These are phyloP conservation scores for Napeogenes inachia DNA, from an alignment of 2,888 invertebrate genomes.

Conservation along the genomic window DNA sequence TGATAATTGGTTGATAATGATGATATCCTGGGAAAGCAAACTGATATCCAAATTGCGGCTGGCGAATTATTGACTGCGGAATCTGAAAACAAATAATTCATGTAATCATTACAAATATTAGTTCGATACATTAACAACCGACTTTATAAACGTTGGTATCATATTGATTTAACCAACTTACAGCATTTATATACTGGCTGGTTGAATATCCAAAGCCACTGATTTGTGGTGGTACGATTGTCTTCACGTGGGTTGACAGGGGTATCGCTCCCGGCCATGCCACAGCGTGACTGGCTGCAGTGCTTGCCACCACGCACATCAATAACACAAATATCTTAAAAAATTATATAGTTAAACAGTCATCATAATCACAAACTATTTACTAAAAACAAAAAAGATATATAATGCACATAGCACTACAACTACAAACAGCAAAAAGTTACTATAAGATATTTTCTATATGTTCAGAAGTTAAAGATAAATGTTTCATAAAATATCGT, in stretches of 20 bases:
- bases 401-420: too few relatives aligned
- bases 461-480: neutral
- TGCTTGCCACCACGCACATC: conserved; percentile 43
- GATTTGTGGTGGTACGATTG: conserved; percentile 49
- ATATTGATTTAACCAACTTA: conserved; percentile 35
- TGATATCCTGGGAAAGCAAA: conserved; percentile 42
- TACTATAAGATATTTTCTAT: too few relatives aligned
- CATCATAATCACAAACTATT: neutral
- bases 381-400: too few relatives aligned
- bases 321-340: conserved; percentile 47
- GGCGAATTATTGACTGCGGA: conserved; percentile 47
- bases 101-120: neutral
- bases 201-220: conserved; percentile 59
- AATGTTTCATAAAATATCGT: conserved; percentile 30
- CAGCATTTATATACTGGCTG: conserved; percentile 62
- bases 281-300: conserved; percentile 40
- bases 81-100: conserved; percentile 43
- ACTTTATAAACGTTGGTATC: neutral
- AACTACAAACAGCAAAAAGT: too few relatives aligned
- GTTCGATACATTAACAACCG: neutral
- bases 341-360: conserved; percentile 15
- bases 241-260: conserved; percentile 40
- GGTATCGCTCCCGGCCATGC: conserved; percentile 40
- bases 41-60: conserved; percentile 53
- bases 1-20: conserved; percentile 45